These are phyloP conservation scores for Drosophila eugracilis DNA, from an alignment of 1,140 invertebrate species.

Conservation along the genomic window DNA sequence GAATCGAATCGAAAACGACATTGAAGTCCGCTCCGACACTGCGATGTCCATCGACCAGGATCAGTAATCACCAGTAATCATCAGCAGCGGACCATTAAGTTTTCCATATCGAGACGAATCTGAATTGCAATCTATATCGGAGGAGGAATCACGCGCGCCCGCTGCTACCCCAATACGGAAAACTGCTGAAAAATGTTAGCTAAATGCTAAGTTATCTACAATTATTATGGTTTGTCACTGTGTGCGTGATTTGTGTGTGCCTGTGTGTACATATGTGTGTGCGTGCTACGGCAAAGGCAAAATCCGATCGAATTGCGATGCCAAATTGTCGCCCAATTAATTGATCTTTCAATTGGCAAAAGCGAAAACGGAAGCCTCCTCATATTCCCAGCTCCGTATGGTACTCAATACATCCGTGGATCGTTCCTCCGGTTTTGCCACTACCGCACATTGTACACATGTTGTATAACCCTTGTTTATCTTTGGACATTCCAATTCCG, in stretches of 20 bases:
- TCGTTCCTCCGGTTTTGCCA: conserved; percentile 27
- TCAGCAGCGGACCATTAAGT: conserved; percentile 19
- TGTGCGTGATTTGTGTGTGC: conserved; percentile 27
- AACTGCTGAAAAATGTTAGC: conserved; percentile 73
- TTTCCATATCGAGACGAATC: conserved; percentile 11
- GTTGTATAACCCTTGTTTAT: conserved; percentile 78
- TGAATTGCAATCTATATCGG: conserved; percentile 16
- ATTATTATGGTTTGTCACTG: conserved; percentile 63
- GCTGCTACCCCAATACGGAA: conserved; percentile 58
- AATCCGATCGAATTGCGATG: conserved; percentile 50
- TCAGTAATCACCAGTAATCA: conserved; percentile 41
- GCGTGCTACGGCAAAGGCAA: conserved; percentile 38
- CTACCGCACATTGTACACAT: conserved; percentile 14
- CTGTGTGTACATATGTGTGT: conserved; percentile 35
- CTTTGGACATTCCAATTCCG: conserved; percentile 65
- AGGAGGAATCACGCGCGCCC: conserved; percentile 75
- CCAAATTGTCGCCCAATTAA: conserved; percentile 48
- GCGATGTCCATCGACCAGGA: conserved; percentile 56
- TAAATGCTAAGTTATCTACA: conserved; percentile 77
- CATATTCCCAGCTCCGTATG: conserved; percentile 1
- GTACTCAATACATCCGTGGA: conserved; percentile 1
- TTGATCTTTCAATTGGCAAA: conserved; percentile 36
- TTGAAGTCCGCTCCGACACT: conserved; percentile 5
- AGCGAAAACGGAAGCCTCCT: neutral
- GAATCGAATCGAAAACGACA: conserved; percentile 21